A percentile compares a stretch with the other conserved stretches of the same genome.
Evolutionary conservation across 2,113 vertebrate species (phyloP).

Genomic region (Nannobrachium achirus): DNA sequence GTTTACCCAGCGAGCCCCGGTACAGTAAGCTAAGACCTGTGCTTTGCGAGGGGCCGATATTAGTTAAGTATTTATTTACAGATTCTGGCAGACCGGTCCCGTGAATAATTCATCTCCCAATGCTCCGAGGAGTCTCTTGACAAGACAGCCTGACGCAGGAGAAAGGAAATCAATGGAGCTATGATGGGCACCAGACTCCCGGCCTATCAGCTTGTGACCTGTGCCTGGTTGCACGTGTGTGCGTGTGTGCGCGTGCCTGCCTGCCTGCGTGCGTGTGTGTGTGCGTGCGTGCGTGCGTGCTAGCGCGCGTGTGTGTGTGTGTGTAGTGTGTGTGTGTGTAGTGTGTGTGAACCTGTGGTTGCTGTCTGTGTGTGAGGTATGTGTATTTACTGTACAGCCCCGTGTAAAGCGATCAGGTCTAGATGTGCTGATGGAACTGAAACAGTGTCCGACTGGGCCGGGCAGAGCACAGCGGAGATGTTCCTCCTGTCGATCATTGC

Average conservation of each 20-base stretch:
- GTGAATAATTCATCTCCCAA: slow-evolving; percentile 75
- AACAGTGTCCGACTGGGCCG: slow-evolving; percentile 63
- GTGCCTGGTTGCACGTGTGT: neutral
- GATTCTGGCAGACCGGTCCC: slow-evolving; percentile 58
- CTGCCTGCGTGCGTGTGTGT: neutral
- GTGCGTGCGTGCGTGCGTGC: neutral
- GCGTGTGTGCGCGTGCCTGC: neutral
- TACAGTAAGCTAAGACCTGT: slow-evolving; percentile 56
- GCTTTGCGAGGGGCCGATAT: slow-evolving; percentile 65
- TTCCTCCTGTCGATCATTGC: too few species aligned
- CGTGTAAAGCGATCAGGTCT: slow-evolving; percentile 77
- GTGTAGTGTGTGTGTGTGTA: neutral
- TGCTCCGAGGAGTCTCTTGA: slow-evolving; percentile 69
- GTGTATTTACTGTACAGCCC: slow-evolving; percentile 60
- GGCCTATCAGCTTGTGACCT: slow-evolving; percentile 58
- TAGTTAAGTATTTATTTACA: slow-evolving; percentile 80
- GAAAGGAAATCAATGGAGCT: slow-evolving; percentile 73
- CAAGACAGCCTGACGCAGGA: slow-evolving; percentile 68
- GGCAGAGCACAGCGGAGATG: too few species aligned
- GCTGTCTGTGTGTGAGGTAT: slow-evolving; percentile 27
- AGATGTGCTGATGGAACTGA: slow-evolving; percentile 72
- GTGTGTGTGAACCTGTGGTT: neutral
- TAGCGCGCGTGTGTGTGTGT: neutral
- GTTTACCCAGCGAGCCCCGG: slow-evolving; percentile 16
- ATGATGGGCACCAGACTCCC: slow-evolving; percentile 71